Conservation (phyloP, 2,888 invertebrate species). For the Drosophila sordidapex region DNA sequence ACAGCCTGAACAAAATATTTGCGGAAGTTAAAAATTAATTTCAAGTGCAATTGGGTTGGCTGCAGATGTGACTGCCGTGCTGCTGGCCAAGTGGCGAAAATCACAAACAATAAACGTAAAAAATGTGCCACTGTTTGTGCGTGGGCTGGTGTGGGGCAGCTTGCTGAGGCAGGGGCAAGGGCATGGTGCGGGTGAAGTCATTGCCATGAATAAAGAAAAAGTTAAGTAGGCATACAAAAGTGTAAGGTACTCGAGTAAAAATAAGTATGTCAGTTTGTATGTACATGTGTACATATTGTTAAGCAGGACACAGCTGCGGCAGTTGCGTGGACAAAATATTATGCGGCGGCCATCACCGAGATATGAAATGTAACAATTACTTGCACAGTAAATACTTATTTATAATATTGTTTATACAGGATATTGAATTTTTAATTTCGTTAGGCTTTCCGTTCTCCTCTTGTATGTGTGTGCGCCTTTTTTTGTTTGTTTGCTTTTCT, state of each 20-base stretch:
- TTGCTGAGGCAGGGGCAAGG: conserved; percentile 1
- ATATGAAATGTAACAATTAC: conserved; percentile 68
- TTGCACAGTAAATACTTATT: conserved; percentile 71
- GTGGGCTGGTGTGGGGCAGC: background rate
- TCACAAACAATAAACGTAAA: conserved; percentile 77
- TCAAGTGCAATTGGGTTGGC: conserved; percentile 56
- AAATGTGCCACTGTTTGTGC: conserved; percentile 54
- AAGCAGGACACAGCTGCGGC: conserved; percentile 60
- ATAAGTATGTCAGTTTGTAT: background rate
- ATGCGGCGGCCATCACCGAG: conserved; percentile 20
- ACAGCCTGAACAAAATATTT: conserved; percentile 57
- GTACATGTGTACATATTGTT: conserved; percentile 10
- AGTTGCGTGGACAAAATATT: conserved; percentile 30
- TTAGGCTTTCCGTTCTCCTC: conserved; percentile 26
- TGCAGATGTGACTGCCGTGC: conserved; percentile 56
- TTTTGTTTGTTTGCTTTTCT: background rate
- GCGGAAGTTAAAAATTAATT: conserved; percentile 80
- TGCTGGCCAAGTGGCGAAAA: conserved; percentile 54
- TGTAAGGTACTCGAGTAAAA: conserved; percentile 9
- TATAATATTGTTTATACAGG: conserved; percentile 76
- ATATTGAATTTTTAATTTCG: conserved; percentile 79
- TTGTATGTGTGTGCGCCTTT: background rate
- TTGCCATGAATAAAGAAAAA: conserved; percentile 69
- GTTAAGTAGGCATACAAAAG: conserved; percentile 57
- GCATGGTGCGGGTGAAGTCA: conserved; percentile 7